These are phyloP conservation scores for Clunio marinus DNA, from an alignment of 2,888 invertebrate genomes.

Conservation along the genomic window DNA sequence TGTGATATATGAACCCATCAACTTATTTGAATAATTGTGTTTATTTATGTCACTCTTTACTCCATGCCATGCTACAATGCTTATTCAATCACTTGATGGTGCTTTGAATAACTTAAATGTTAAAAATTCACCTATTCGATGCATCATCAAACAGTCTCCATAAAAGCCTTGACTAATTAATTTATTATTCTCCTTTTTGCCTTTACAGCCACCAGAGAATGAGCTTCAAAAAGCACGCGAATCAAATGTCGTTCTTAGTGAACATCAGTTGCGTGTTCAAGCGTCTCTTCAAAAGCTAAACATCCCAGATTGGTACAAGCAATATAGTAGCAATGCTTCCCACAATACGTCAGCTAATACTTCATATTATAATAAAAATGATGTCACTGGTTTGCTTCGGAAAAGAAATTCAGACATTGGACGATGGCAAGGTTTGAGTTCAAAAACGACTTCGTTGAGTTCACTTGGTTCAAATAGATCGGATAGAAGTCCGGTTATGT, in stretches of 20 bases:
- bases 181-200: slow-evolving; percentile 42
- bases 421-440: slow-evolving; percentile 65
- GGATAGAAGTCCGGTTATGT: slow-evolving; percentile 50
- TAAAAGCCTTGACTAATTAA: too few species aligned
- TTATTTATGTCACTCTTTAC: too few species aligned
- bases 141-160: too few species aligned
- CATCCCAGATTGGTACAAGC: slow-evolving; percentile 90
- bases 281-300: slow-evolving; percentile 89
- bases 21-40: too few species aligned
- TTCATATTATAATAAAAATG: slow-evolving; percentile 41
- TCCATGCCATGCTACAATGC: too few species aligned
- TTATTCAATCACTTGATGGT: too few species aligned
- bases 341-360: slow-evolving; percentile 43
- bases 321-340: slow-evolving; percentile 46
- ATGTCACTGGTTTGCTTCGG: slow-evolving; percentile 71
- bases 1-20: too few species aligned
- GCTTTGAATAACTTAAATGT: too few species aligned
- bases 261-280: slow-evolving; percentile 90
- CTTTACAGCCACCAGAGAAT: slow-evolving; percentile 85
- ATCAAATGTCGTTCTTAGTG: slow-evolving; percentile 71
- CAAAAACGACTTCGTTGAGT: slow-evolving; percentile 81
- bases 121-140: too few species aligned
- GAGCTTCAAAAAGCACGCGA: slow-evolving; percentile 72
- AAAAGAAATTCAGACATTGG: slow-evolving; percentile 70
- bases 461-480: slow-evolving; percentile 60